These are phyloP conservation scores for Phaethon lepturus DNA, from an alignment of 2,113 vertebrate species.

Conservation along the genomic window DNA sequence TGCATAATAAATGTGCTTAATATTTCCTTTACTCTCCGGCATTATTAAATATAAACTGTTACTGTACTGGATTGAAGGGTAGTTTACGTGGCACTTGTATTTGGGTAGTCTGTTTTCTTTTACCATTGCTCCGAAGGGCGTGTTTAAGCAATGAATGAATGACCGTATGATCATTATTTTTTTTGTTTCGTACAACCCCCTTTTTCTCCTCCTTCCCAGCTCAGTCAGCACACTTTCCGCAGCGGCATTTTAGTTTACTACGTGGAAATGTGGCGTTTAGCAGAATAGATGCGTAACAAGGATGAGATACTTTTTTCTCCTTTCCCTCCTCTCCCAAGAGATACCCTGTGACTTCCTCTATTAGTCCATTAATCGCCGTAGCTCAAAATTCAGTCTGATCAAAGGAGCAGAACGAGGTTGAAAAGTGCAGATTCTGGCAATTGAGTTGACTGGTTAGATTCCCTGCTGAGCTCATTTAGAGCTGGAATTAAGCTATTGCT, in stretches of 20 bases:
- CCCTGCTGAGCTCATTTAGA: conserved; percentile 60
- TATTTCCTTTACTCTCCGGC: conserved; percentile 1
- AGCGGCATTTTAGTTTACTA: conserved; percentile 17
- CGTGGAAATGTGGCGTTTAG: background rate
- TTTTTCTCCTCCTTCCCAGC: background rate
- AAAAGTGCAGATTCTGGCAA: conserved; percentile 63
- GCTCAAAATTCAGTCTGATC: conserved; percentile 63
- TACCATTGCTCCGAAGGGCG: background rate
- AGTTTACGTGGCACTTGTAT: background rate
- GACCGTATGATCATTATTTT: background rate
- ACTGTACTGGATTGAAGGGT: background rate
- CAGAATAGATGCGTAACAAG: conserved; percentile 14
- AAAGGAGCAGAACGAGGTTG: conserved; percentile 66
- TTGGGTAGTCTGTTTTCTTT: conserved; percentile 12
- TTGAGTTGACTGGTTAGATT: conserved; percentile 55
- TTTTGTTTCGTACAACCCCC: background rate
- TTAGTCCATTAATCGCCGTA: conserved; percentile 60
- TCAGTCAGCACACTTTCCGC: conserved; percentile 6
- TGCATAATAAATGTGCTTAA: background rate
- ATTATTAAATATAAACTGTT: conserved; percentile 19
- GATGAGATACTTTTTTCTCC: background rate
- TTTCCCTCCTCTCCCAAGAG: conserved; percentile 5
- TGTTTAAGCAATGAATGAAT: conserved; percentile 8
- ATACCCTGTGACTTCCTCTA: conserved; percentile 49
- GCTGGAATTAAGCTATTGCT: conserved; percentile 57